Evolutionary conservation across 2,888 invertebrate species (phyloP), one percentile per base, ranked within the genome.

Genomic region (Cosmia pyralina): DNA sequence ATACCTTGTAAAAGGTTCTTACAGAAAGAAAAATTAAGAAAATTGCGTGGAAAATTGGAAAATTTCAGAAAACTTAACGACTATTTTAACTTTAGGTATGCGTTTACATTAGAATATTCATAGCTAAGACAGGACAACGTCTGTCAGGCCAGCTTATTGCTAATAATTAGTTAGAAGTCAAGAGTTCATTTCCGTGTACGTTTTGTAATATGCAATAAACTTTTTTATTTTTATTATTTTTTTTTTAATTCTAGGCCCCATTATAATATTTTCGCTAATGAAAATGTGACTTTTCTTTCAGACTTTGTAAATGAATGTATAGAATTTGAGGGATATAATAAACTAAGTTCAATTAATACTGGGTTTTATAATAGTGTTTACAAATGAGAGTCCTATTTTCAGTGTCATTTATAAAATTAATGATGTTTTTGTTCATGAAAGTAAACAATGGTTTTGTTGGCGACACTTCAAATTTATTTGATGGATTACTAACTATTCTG

Each of bases 381-480:
- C 58, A 77, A 63, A 58, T 15, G 7, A n/a, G 7, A n/a, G 11
- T 58, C 28, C 10, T 59, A 64, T 48, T 71, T 69, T 55, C 13
- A 34, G 13, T 17, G 46, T 3, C 7, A 62, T 67, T 60, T 7
- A 34, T n/a, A 62, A 22, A 57, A 58, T 58, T 63, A 62, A 67
- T 63, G 7, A 53, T 48, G n/a, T 52, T 52, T 57, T 65, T 55
- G 41, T 69, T 41, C 11, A n/a, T 48, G 13, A 65, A 57, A 38
- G 6, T 57, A 59, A 57, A 62, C 17, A 60, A 48, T 34, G 5
- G 22, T 17, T 48, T 8, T 57, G 34, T 57, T 69, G 59, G 64
- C 60, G 28, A 50, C 38, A 57, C 41, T 22, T 74, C 68, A 72
- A 67, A 19, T 53, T 58, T 4, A 41, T 48, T 57, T 65, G 55